Evolutionary conservation across 2,113 vertebrate species (phyloP), one percentile per base, ranked within the genome.

Genomic region (Ardeotis arabs): DNA sequence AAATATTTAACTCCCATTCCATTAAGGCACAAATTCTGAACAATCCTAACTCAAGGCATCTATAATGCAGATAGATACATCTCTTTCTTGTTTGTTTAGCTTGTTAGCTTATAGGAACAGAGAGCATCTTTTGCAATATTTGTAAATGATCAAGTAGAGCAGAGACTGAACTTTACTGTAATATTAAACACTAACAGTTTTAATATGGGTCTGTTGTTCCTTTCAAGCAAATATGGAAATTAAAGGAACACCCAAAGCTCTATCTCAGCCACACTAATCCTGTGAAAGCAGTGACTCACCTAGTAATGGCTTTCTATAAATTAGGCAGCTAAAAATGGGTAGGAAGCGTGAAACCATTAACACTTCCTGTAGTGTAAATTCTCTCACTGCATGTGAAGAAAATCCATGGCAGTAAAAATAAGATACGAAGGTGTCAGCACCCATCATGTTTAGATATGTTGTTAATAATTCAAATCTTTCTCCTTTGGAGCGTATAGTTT

Each of bases 251-350:
- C 52, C 69, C 55, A 84, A 85, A 93, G 56, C 67, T 95, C 77
- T 52, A 44, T 77, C 76, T 92, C 79, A 90, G 78, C 87, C 90
- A 67, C 87, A 75, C 67, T 93, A 95, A 96, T 91, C 79, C 76
- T 92, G 94, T 95, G 95, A 96, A 93, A 96, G 94, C 70, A 94
- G 72, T 97, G 95, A 96, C 93, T 96, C 97, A 96, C 82, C 74
- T 80, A 68, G 50, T 89, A 90, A 95, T 87, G 92, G 70, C 69
- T 95, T 96, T 95, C 77, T 90, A 96, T 96, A 96, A 96, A 95
- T 96, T 93, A 96, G 70, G 64, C 67, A 84, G 80, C 78, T 96
- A 97, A 96, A 97, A 96, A 87, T 45, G 80, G 78, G 76, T 90
- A 94, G 90, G 94, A 96, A 93, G 83, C 8, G 18, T 91, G 91